Percentiles rank a stretch among this genome's conserved stretches.
These are phyloP conservation scores for Sapajus apella DNA, from an alignment of 2,113 vertebrate species.

Conservation along the genomic window DNA sequence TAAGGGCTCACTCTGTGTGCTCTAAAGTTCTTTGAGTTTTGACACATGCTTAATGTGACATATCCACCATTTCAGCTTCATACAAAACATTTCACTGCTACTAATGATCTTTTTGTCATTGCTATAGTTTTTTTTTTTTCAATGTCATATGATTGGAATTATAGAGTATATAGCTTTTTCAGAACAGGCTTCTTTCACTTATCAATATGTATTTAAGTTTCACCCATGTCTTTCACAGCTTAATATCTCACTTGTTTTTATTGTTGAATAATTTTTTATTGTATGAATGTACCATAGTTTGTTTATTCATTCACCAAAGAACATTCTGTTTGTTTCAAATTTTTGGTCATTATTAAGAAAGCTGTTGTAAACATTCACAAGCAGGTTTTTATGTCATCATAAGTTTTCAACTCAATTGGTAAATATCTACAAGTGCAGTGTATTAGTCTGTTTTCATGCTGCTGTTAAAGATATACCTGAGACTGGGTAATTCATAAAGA, in stretches of 20 bases:
- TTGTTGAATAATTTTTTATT: background rate
- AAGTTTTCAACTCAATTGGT: background rate
- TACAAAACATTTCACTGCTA: background rate
- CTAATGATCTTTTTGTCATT: background rate
- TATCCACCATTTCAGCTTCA: background rate
- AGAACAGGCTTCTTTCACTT: background rate
- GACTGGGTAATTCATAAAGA: no score
- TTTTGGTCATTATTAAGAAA: background rate
- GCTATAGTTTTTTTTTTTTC: background rate
- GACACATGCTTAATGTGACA: background rate
- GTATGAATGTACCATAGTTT: background rate
- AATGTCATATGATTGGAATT: background rate
- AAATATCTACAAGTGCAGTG: background rate
- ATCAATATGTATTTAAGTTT: background rate
- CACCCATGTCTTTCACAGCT: background rate
- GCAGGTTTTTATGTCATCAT: background rate
- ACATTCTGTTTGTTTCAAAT: background rate
- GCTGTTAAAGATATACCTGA: no score
- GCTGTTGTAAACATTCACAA: background rate
- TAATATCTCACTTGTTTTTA: background rate
- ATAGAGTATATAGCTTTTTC: background rate
- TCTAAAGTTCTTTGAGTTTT: background rate
- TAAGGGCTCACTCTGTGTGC: background rate
- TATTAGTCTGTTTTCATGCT: no score
- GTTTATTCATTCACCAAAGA: background rate